Conservation (phyloP, 30 jellyfish, hydroid and myxozoan genomes). For the Aurelia sp. region DNA sequence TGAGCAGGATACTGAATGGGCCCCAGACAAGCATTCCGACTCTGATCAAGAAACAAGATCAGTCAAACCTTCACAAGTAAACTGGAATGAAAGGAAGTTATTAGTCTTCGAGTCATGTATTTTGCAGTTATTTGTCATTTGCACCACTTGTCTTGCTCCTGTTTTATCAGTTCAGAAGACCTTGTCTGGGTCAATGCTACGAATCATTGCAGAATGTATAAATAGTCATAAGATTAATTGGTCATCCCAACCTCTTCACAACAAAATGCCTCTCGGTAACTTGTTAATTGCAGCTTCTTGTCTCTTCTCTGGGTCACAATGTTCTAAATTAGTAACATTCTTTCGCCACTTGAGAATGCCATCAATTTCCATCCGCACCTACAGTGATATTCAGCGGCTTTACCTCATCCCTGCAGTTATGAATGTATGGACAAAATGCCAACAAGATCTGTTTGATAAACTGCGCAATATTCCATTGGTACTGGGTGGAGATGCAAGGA, state of each 20-base stretch:
- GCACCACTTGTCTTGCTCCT: no score
- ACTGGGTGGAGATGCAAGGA: not conserved
- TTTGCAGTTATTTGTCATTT: not conserved
- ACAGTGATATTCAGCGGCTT: not conserved
- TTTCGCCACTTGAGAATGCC: not conserved
- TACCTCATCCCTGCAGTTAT: not conserved
- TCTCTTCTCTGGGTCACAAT: not conserved
- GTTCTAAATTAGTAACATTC: not conserved
- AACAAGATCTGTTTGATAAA: not conserved
- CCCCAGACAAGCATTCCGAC: no score
- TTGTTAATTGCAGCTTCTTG: not conserved
- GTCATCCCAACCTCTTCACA: constrained; percentile 9
- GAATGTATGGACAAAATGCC: not conserved
- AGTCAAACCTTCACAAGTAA: no score
- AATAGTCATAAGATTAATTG: not conserved
- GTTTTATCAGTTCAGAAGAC: not conserved
- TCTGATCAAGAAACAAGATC: no score
- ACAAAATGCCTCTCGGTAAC: not conserved
- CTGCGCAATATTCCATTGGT: not conserved
- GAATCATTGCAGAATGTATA: not conserved
- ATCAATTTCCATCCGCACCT: not conserved
- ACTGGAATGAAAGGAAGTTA: no score
- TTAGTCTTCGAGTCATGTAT: constrained; percentile 1
- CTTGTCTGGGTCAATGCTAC: not conserved
- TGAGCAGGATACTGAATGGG: no score